phyloP scores from a whole-genome alignment of 2,888 invertebrate genomes.

The Oscheius onirici region DNA sequence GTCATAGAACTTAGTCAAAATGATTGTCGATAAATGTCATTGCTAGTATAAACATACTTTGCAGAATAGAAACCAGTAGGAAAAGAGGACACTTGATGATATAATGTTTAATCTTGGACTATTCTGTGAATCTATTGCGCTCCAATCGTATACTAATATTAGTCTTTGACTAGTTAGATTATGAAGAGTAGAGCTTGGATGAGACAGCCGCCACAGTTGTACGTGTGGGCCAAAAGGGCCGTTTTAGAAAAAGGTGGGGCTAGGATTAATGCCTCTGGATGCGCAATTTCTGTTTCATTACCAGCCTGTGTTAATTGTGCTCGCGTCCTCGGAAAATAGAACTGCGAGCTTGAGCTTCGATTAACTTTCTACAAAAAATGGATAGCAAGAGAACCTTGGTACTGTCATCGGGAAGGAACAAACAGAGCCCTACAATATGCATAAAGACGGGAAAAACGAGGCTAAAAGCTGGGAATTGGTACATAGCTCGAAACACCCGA shows the following conservation, averaged over 20 bases:
- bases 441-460: too few species aligned
- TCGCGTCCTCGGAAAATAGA: slow-evolving; percentile 20
- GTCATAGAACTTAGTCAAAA: too few species aligned
- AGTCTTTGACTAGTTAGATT: background rate
- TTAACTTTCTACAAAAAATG: background rate
- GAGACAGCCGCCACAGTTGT: too few species aligned
- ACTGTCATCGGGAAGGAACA: background rate
- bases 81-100: background rate
- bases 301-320: slow-evolving; percentile 23
- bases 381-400: background rate
- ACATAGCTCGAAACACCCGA: slow-evolving; percentile 23
- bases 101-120: background rate
- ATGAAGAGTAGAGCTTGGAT: too few species aligned
- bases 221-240: too few species aligned
- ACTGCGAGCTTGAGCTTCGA: background rate
- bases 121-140: background rate
- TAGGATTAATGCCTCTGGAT: background rate
- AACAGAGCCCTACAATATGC: too few species aligned
- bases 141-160: background rate
- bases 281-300: slow-evolving; percentile 26
- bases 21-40: too few species aligned
- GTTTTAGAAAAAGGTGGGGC: too few species aligned
- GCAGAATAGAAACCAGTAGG: too few species aligned
- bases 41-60: too few species aligned
- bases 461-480: too few species aligned